phyloP scores from a whole-genome alignment of 2,797 vertebrate genomes.

The Linurgus olivaceus region DNA sequence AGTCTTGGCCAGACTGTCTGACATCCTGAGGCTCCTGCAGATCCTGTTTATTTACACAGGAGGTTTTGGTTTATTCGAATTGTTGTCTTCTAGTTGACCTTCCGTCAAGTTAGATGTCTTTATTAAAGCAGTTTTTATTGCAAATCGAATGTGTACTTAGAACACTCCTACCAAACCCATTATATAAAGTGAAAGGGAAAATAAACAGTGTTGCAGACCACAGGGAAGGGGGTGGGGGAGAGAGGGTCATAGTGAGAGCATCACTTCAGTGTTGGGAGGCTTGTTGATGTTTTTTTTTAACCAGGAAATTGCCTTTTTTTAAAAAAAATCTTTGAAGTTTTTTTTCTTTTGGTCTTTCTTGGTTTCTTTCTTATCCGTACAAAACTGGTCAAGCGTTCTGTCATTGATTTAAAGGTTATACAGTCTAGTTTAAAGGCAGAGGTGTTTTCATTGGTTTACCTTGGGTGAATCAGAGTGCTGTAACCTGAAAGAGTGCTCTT shows the following conservation, averaged over 20 bases:
- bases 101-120: conserved; percentile 41
- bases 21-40: conserved; percentile 48
- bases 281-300: background rate
- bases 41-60: conserved; percentile 54
- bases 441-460: background rate
- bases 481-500: background rate
- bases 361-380: background rate
- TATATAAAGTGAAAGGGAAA: conserved; percentile 38
- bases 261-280: background rate
- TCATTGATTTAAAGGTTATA: background rate
- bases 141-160: conserved; percentile 53
- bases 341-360: background rate
- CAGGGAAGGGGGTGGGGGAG: background rate
- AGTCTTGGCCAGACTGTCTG: conserved; percentile 27
- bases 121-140: conserved; percentile 61
- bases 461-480: background rate
- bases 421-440: background rate
- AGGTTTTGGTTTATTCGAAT: conserved; percentile 51
- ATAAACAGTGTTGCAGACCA: conserved; percentile 1
- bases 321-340: background rate
- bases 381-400: background rate
- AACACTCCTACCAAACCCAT: conserved; percentile 38
- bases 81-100: conserved; percentile 45
- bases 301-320: background rate
- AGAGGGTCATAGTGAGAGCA: background rate